A percentile compares a stretch with the other conserved stretches of the same genome.
Evolutionary conservation across 2,797 vertebrate genomes (phyloP).

Genomic region (Psittacula derbiana): DNA sequence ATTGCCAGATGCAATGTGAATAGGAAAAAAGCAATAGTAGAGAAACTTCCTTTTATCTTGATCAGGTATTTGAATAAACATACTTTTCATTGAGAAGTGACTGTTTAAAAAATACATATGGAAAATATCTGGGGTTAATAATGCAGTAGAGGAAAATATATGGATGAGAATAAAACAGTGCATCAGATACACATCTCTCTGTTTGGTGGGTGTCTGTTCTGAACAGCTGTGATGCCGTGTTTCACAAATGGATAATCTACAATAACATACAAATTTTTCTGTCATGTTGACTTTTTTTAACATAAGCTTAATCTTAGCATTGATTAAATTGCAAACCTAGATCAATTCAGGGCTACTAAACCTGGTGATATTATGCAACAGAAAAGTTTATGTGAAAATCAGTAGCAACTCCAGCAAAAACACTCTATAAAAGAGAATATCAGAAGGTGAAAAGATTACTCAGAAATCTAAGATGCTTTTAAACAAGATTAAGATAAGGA

Average conservation of each 20-base stretch:
- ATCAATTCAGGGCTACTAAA: not conserved
- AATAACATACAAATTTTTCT: not conserved
- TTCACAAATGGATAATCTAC: not conserved
- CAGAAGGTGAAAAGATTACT: conserved; percentile 85
- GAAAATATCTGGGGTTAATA: not conserved
- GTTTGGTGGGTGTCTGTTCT: not conserved
- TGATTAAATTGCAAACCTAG: not conserved
- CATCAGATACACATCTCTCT: not conserved
- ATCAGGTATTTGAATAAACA: not conserved
- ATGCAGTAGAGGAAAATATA: not conserved
- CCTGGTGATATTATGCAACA: conserved; percentile 4
- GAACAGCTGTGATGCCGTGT: not conserved
- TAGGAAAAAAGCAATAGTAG: not conserved
- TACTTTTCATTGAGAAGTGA: not conserved
- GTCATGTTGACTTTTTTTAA: not conserved
- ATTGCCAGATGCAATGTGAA: not conserved
- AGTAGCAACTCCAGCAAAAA: conserved; percentile 61
- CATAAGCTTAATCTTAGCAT: not conserved
- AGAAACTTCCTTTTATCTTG: not conserved
- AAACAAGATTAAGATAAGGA: conserved; percentile 91
- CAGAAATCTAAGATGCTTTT: conserved; percentile 89
- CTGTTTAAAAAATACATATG: not conserved
- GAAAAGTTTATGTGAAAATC: conserved; percentile 64
- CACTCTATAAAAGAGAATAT: conserved; percentile 80
- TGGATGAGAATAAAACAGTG: not conserved